Evolutionary conservation across 2,888 invertebrate genomes (phyloP).

Genomic region (Drosophila yooni): DNA sequence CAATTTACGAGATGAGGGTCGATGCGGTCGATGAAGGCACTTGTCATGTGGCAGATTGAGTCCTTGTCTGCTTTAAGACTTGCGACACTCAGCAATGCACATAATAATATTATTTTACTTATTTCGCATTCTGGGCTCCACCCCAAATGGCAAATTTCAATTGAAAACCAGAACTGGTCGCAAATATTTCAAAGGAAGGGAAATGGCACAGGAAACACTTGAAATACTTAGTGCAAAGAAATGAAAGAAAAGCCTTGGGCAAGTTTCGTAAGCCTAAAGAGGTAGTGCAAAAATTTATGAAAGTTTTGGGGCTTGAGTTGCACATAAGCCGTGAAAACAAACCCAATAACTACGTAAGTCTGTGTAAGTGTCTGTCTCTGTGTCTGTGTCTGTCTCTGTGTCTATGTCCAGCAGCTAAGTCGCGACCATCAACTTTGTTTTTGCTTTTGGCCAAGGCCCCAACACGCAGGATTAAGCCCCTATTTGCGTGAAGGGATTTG

Average conservation of each 20-base stretch:
- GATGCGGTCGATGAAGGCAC: slow-evolving; percentile 16
- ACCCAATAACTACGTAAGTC: slow-evolving; percentile 50
- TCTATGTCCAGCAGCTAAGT: slow-evolving; percentile 37
- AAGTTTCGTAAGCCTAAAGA: slow-evolving; percentile 39
- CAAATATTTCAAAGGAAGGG: slow-evolving; percentile 41
- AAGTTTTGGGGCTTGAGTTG: slow-evolving; percentile 67
- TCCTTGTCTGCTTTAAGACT: slow-evolving; percentile 27
- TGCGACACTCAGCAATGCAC: slow-evolving; percentile 21
- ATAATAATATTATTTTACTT: slow-evolving; percentile 55
- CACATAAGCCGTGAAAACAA: slow-evolving; percentile 75
- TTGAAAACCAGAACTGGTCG: slow-evolving; percentile 33
- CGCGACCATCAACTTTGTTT: slow-evolving; percentile 31
- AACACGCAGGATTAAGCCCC: slow-evolving; percentile 58
- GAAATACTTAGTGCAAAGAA: slow-evolving; percentile 55
- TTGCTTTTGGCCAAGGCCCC: slow-evolving; percentile 33
- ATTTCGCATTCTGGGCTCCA: slow-evolving; percentile 6
- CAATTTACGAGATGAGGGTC: slow-evolving; percentile 8
- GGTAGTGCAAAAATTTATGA: slow-evolving; percentile 45
- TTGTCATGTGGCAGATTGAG: slow-evolving; percentile 15
- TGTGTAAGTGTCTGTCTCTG: slow-evolving; percentile 3
- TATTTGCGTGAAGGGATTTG: slow-evolving; percentile 60
- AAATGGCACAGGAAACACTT: slow-evolving; percentile 50
- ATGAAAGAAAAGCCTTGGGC: slow-evolving; percentile 43
- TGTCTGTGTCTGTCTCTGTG: neutral
- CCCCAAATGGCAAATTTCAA: slow-evolving; percentile 49